Conservation (phyloP, 2,113 vertebrate genomes). For the Aythya baeri region DNA sequence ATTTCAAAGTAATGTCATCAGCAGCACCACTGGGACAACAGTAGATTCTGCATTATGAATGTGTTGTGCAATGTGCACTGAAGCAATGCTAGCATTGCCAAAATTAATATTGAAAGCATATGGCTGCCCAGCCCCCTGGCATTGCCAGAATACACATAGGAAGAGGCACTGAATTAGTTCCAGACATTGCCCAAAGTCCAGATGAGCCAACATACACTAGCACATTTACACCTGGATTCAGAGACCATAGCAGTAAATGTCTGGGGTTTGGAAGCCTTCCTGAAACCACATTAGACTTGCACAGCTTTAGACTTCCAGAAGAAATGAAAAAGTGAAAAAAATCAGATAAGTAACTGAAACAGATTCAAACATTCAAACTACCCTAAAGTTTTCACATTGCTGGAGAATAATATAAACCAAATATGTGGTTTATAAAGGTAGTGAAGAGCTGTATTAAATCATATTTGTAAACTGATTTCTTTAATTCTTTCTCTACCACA, state of each 20-base stretch:
- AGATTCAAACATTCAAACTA: not conserved
- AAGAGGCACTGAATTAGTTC: slow-evolving; percentile 21
- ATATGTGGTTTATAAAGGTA: not conserved
- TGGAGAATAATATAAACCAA: not conserved
- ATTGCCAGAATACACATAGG: slow-evolving; percentile 24
- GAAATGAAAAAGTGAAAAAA: not conserved
- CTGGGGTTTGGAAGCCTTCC: slow-evolving; percentile 26
- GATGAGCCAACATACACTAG: slow-evolving; percentile 17
- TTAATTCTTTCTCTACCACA: not conserved
- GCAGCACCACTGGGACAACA: not conserved
- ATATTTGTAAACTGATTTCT: not conserved
- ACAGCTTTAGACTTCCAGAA: not conserved
- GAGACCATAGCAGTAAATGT: slow-evolving; percentile 5
- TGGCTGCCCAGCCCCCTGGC: not conserved
- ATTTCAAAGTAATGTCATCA: slow-evolving; percentile 5
- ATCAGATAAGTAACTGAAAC: not conserved
- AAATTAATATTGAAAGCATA: slow-evolving; percentile 49
- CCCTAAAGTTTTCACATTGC: not conserved
- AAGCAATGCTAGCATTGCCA: not conserved
- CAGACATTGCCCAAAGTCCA: slow-evolving; percentile 10
- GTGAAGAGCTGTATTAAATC: not conserved
- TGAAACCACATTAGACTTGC: not conserved
- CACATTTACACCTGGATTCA: slow-evolving; percentile 49
- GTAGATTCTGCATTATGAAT: not conserved
- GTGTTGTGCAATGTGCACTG: not conserved